These are phyloP conservation scores for Temnothorax unifasciatus DNA, from an alignment of 2,888 invertebrate genomes.

Conservation along the genomic window DNA sequence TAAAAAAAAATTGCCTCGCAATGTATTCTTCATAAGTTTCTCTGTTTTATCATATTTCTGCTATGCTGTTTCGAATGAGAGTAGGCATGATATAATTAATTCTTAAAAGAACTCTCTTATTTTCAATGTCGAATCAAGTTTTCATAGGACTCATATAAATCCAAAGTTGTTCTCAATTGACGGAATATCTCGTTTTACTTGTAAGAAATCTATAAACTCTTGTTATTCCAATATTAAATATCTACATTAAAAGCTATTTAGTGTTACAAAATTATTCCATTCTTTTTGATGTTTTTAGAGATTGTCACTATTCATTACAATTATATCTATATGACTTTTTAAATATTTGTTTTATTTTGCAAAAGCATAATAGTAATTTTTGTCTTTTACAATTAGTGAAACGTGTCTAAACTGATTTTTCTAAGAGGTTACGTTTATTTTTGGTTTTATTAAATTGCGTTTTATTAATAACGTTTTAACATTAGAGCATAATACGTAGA, in stretches of 20 bases:
- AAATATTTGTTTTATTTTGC: background rate
- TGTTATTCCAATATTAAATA: background rate
- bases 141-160: background rate
- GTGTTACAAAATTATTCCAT: background rate
- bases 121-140: background rate
- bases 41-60: constrained; percentile 17
- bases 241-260: background rate
- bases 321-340: background rate
- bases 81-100: background rate
- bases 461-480: background rate
- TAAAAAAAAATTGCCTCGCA: constrained; percentile 17
- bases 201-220: background rate
- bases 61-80: background rate
- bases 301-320: background rate
- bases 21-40: background rate
- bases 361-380: background rate
- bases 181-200: background rate
- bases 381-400: background rate
- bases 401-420: background rate
- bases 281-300: background rate
- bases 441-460: background rate
- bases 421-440: background rate
- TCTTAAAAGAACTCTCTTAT: background rate
- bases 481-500: background rate
- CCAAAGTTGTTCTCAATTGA: background rate